Conservation (phyloP, 2,797 vertebrate species). For the Lacerta viridis region DNA sequence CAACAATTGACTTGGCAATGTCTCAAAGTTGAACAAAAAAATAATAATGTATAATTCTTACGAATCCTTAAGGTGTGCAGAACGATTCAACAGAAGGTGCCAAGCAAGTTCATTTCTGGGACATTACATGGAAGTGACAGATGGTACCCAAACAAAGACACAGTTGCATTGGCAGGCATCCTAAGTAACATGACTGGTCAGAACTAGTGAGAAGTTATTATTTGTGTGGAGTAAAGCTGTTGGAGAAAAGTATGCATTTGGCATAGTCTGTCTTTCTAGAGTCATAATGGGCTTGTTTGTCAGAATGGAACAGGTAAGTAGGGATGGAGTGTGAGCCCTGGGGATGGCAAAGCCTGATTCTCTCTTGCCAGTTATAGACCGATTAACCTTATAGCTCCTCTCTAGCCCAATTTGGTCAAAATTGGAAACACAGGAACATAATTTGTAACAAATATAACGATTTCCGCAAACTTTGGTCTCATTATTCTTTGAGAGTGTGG, state of each 20-base stretch:
- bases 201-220: background rate
- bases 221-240: background rate
- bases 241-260: background rate
- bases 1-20: background rate
- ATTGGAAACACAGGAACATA: too few relatives aligned
- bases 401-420: too few relatives aligned
- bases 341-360: too few relatives aligned
- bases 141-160: constrained; percentile 4
- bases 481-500: too few relatives aligned
- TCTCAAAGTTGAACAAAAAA: background rate
- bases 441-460: too few relatives aligned
- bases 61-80: constrained; percentile 9
- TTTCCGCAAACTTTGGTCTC: too few relatives aligned
- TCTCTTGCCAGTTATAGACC: too few relatives aligned
- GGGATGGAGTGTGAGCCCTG: background rate
- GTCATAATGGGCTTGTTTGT: background rate
- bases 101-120: background rate
- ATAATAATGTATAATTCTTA: background rate
- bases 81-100: background rate
- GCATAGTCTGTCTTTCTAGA: background rate
- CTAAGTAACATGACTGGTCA: background rate
- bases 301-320: too few relatives aligned
- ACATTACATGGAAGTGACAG: background rate
- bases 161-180: background rate
- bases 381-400: too few relatives aligned